phyloP scores from a whole-genome alignment of 2,888 invertebrate genomes.

The Megaustenia siamemsis region DNA sequence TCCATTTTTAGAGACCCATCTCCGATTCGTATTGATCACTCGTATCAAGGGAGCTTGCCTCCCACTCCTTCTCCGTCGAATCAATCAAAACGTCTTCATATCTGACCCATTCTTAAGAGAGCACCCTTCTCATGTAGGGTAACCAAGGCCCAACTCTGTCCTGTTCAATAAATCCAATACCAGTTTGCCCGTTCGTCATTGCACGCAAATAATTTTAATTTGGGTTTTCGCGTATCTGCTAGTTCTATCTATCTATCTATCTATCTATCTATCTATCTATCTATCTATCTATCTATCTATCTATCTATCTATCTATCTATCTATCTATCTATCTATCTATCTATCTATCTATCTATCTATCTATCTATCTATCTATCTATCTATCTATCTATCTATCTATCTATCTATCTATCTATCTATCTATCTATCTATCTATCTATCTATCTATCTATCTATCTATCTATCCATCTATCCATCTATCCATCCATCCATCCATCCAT shows the following conservation, averaged over 20 bases:
- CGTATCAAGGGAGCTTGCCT: no score
- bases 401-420: not conserved
- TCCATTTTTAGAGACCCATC: no score
- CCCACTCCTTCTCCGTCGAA: no score
- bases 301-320: not conserved
- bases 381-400: not conserved
- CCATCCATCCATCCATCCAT: not conserved
- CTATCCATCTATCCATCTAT: not conserved
- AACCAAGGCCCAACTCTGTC: no score
- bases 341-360: not conserved
- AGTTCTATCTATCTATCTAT: not conserved
- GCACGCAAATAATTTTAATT: no score
- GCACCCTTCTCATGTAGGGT: no score
- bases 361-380: not conserved
- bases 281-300: not conserved
- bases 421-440: not conserved
- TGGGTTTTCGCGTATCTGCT: no score
- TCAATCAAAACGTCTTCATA: no score
- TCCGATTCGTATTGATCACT: no score
- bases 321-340: not conserved
- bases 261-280: slow-evolving; percentile 1
- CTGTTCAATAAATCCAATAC: no score
- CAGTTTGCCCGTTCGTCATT: no score
- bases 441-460: not conserved
- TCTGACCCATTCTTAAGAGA: not conserved